Conservation (phyloP, 2,113 vertebrate species). For the Sturnira hondurensis region DNA sequence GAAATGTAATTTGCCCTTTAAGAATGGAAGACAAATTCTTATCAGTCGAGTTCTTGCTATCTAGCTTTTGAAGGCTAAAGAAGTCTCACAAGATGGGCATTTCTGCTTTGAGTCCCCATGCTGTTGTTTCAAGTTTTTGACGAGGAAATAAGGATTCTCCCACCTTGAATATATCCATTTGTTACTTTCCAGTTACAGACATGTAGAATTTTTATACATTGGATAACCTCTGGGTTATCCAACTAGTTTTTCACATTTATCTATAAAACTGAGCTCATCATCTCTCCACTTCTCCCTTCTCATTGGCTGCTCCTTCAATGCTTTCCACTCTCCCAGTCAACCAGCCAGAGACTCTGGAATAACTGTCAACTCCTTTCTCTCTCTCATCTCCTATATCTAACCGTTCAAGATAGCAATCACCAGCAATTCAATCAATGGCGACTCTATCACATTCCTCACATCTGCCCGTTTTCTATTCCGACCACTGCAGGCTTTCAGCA, state of each 20-base stretch:
- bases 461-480: not conserved
- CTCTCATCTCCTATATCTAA: not conserved
- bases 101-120: not conserved
- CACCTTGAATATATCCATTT: not conserved
- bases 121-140: not conserved
- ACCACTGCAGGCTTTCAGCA: not conserved
- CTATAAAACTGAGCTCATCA: not conserved
- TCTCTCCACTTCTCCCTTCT: not conserved
- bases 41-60: not conserved
- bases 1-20: not conserved
- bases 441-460: not conserved
- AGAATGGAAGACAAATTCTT: not conserved
- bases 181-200: not conserved
- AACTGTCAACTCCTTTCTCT: not conserved
- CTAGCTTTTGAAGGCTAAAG: not conserved
- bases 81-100: not conserved
- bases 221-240: not conserved
- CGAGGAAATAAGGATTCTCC: constrained; percentile 3
- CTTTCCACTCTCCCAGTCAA: not conserved
- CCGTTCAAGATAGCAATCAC: not conserved
- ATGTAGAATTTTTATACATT: constrained; percentile 17
- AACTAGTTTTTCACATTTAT: not conserved
- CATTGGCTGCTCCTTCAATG: not conserved
- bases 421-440: not conserved
- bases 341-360: not conserved